Evolutionary conservation across 2,113 vertebrate species (phyloP).

Genomic region (Spilogale gracilis): DNA sequence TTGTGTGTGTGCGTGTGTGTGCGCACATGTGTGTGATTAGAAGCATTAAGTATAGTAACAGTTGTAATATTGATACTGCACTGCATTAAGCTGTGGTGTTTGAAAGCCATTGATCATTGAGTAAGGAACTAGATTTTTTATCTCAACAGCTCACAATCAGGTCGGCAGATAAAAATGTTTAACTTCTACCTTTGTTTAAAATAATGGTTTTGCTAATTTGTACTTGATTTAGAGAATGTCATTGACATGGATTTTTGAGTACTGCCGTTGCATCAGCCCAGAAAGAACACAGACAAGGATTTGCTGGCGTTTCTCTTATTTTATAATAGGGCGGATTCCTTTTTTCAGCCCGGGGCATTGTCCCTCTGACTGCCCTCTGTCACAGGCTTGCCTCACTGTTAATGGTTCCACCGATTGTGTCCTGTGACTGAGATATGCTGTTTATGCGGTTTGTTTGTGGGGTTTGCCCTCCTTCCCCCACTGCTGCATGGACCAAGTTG

Average conservation of each 20-base stretch:
- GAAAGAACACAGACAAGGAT: background rate
- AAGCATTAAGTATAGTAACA: background rate
- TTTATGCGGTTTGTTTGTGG: background rate
- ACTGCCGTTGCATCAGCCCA: background rate
- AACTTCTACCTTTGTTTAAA: background rate
- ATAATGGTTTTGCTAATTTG: background rate
- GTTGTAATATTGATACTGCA: background rate
- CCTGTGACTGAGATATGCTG: background rate
- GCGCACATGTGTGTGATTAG: background rate
- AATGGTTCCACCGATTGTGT: background rate
- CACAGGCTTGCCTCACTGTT: background rate
- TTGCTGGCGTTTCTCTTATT: conserved; percentile 59
- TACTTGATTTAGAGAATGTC: background rate
- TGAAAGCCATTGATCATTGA: background rate
- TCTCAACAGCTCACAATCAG: background rate
- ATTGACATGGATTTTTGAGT: background rate
- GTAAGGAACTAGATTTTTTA: background rate
- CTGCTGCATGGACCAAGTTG: background rate
- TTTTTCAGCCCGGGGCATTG: background rate
- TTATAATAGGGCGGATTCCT: conserved; percentile 33
- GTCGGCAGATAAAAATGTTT: background rate
- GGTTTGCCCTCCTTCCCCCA: background rate
- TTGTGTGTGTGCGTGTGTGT: background rate
- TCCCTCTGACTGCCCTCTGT: background rate
- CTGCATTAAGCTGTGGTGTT: background rate